These are phyloP conservation scores for Hydrozoanthus tunicans DNA, from an alignment of 64 coral and sea anemone species.

Conservation along the genomic window DNA sequence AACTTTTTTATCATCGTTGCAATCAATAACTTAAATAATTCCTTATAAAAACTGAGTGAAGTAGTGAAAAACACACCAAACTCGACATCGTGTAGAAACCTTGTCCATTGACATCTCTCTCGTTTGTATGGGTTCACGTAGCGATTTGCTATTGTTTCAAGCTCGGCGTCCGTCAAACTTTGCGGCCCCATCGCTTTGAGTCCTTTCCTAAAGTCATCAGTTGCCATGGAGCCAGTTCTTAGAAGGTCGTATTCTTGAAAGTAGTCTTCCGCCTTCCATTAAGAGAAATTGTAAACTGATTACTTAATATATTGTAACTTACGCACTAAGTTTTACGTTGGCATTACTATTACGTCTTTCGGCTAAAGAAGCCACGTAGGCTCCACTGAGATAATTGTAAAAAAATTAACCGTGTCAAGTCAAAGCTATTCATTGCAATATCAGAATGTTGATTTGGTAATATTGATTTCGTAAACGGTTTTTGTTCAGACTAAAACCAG, in stretches of 20 bases:
- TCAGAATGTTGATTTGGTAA: too few relatives aligned
- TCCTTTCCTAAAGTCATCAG: constrained; percentile 43
- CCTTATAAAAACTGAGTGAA: not conserved
- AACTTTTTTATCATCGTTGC: too few relatives aligned
- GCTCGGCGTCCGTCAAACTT: constrained; percentile 21
- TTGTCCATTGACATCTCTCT: constrained; percentile 39
- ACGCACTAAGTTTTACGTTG: too few relatives aligned
- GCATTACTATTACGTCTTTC: not conserved
- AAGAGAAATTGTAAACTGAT: not conserved
- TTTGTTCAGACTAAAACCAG: too few relatives aligned
- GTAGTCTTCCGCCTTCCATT: constrained; percentile 52
- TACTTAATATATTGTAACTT: not conserved
- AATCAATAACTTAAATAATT: too few relatives aligned
- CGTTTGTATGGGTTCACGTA: constrained; percentile 2
- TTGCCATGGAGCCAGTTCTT: constrained; percentile 33
- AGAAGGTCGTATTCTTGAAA: constrained; percentile 60
- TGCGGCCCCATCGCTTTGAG: constrained; percentile 40
- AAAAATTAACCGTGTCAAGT: too few relatives aligned
- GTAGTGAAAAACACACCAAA: constrained; percentile 23
- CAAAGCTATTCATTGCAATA: too few relatives aligned
- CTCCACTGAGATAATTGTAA: too few relatives aligned
- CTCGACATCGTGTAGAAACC: constrained; percentile 68
- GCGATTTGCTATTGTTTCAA: constrained; percentile 44
- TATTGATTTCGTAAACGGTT: too few relatives aligned
- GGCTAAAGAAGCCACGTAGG: too few relatives aligned